Evolutionary conservation across 2,888 invertebrate genomes (phyloP).

Genomic region (Synanthedon andrenaeformis): DNA sequence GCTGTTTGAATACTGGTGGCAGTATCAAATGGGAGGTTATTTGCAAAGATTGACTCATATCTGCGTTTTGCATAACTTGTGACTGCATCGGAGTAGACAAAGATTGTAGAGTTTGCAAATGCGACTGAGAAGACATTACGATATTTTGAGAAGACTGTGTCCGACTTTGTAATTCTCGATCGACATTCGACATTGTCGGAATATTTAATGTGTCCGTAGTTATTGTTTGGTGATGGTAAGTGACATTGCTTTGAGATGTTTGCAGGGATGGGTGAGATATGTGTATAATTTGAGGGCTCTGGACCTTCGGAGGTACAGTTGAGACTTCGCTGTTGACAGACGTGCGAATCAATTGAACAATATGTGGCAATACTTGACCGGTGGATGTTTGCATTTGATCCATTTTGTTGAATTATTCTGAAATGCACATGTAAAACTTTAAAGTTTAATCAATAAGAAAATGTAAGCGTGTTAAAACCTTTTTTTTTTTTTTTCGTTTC

Average conservation of each 20-base stretch:
- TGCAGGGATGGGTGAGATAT: constrained; percentile 39
- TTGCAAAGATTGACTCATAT: constrained; percentile 39
- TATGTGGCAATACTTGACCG: constrained; percentile 33
- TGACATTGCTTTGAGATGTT: constrained; percentile 38
- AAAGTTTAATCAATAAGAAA: background rate
- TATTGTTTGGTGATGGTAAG: constrained; percentile 40
- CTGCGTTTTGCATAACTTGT: constrained; percentile 28
- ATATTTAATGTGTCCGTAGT: constrained; percentile 39
- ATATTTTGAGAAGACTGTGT: constrained; percentile 38
- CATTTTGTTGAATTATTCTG: constrained; percentile 21
- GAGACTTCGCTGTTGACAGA: background rate
- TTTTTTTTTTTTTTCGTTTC: background rate
- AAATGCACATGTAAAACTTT: background rate
- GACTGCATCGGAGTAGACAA: constrained; percentile 18
- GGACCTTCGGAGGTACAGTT: constrained; percentile 18
- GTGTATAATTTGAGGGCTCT: constrained; percentile 38
- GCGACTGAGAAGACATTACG: constrained; percentile 45
- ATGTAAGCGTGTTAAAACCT: background rate
- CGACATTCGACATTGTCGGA: constrained; percentile 28
- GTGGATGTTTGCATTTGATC: constrained; percentile 39
- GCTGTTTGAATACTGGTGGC: constrained; percentile 43
- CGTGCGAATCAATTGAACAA: constrained; percentile 25
- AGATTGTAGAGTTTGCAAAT: constrained; percentile 2
- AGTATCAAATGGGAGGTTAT: constrained; percentile 48
- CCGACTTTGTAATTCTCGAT: constrained; percentile 31